phyloP scores from a whole-genome alignment of 2,113 vertebrate species.

The Tupaia tana region DNA sequence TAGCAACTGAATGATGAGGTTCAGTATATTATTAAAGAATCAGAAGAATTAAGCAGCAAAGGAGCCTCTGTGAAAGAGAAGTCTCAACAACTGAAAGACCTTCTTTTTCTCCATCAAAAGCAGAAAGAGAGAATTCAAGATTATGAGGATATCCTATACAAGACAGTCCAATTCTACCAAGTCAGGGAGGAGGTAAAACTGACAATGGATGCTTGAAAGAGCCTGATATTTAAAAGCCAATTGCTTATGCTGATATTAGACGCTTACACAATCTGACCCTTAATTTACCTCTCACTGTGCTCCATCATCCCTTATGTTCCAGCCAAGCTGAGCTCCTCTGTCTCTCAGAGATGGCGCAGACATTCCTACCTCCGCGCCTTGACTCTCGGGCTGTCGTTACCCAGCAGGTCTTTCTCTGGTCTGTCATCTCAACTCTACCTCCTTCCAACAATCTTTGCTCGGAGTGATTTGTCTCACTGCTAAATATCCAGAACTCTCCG shows the following conservation, averaged over 20 bases:
- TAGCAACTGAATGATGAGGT: constrained; percentile 92
- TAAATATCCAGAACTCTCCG: background rate
- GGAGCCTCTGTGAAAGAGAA: constrained; percentile 86
- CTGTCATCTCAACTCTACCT: background rate
- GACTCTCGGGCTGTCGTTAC: background rate
- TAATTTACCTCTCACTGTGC: background rate
- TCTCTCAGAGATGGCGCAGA: background rate
- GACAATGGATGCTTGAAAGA: background rate
- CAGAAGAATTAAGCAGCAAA: constrained; percentile 86
- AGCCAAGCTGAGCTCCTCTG: background rate
- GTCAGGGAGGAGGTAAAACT: constrained; percentile 88
- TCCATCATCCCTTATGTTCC: background rate
- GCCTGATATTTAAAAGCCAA: background rate
- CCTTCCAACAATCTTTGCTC: background rate
- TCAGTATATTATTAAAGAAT: constrained; percentile 87
- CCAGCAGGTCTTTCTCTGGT: background rate
- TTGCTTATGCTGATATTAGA: background rate
- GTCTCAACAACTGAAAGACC: constrained; percentile 87
- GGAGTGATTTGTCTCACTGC: background rate
- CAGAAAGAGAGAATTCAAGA: constrained; percentile 88
- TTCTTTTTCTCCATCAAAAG: constrained; percentile 87
- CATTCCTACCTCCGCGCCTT: background rate
- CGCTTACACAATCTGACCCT: background rate
- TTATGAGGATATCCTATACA: constrained; percentile 89
- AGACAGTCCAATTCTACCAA: constrained; percentile 89